Percentiles rank a stretch among this genome's conserved stretches.
Conservation (phyloP, 1,140 invertebrate species). For the Probaryconus sp. region DNA sequence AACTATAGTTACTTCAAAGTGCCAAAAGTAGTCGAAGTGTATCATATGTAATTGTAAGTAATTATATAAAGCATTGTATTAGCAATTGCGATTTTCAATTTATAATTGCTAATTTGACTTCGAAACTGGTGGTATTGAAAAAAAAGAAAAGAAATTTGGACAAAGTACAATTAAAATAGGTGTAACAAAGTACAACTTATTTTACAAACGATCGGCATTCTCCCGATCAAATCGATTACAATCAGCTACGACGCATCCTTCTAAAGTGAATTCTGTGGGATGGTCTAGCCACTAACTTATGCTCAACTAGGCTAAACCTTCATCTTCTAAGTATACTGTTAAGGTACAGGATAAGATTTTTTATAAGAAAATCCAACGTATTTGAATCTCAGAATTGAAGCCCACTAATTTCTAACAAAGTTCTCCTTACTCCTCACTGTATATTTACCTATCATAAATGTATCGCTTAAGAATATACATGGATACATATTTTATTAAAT, state of each 20-base stretch:
- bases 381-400: constrained; percentile 28
- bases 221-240: constrained; percentile 68
- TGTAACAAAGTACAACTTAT: constrained; percentile 12
- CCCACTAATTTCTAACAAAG: neutral
- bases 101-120: neutral
- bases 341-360: constrained; percentile 55
- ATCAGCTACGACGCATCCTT: constrained; percentile 75
- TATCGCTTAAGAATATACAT: constrained; percentile 25
- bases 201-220: constrained; percentile 45
- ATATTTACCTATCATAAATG: constrained; percentile 15
- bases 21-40: constrained; percentile 41
- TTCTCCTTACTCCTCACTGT: constrained; percentile 24
- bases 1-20: constrained; percentile 50
- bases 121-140: neutral
- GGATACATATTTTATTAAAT: neutral
- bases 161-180: constrained; percentile 41
- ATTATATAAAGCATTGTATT: constrained; percentile 9
- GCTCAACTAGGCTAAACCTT: constrained; percentile 77
- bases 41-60: constrained; percentile 27
- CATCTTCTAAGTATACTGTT: constrained; percentile 65
- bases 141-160: constrained; percentile 17
- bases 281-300: constrained; percentile 76
- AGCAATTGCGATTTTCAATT: neutral
- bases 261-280: constrained; percentile 47
- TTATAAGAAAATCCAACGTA: constrained; percentile 25